A percentile compares a stretch with the other conserved stretches of the same genome.
Conservation (phyloP, 2,797 vertebrate genomes). For the Pantherophis vulpinus region DNA sequence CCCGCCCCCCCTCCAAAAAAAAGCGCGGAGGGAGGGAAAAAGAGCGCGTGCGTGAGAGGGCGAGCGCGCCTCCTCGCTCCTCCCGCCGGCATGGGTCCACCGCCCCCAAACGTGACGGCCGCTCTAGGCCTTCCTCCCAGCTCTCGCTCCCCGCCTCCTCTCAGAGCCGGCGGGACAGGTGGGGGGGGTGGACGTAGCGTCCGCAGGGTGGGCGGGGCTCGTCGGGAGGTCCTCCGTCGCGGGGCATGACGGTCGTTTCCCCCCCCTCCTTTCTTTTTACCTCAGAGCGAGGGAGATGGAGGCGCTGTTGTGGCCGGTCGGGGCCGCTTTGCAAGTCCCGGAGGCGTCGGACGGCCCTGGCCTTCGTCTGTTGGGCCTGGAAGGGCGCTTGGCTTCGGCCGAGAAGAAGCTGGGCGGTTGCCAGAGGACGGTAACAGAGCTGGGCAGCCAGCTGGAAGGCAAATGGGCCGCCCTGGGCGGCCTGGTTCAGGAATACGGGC, state of each 20-base stretch:
- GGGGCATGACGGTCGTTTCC: background rate
- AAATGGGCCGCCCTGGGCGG: constrained; percentile 64
- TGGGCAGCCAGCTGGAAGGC: constrained; percentile 64
- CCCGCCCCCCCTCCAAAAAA: background rate
- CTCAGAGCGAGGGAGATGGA: background rate
- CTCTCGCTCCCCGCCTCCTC: background rate
- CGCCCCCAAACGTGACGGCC: background rate
- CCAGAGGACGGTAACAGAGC: constrained; percentile 60
- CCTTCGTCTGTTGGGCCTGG: constrained; percentile 62
- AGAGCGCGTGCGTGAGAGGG: no score
- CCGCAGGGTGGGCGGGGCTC: background rate
- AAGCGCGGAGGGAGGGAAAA: no score
- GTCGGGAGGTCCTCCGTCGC: background rate
- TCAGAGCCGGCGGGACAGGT: background rate
- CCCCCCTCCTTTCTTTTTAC: background rate
- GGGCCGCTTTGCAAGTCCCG: constrained; percentile 58
- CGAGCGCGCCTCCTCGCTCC: no score
- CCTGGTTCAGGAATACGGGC: constrained; percentile 61
- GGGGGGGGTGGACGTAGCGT: no score
- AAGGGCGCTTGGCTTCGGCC: constrained; percentile 55
- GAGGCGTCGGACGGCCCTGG: constrained; percentile 55
- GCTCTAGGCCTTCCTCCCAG: background rate
- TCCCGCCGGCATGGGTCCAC: background rate
- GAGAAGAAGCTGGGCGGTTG: constrained; percentile 64
- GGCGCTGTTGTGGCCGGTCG: constrained; percentile 49